phyloP scores from a whole-genome alignment of 2,113 vertebrate genomes.

The Paramisgurnus dabryanus region DNA sequence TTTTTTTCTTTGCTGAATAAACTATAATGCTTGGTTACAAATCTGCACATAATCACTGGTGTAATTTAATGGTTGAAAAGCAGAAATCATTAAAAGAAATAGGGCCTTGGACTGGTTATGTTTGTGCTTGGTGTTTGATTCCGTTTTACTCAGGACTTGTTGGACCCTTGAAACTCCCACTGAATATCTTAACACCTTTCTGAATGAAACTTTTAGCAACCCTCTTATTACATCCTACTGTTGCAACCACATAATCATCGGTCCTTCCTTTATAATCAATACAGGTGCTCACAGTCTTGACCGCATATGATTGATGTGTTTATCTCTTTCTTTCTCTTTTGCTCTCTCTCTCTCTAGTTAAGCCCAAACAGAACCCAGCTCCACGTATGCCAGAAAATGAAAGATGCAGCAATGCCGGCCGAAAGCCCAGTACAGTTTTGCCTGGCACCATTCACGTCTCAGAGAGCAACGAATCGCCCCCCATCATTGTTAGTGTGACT shows the following conservation, averaged over 20 bases:
- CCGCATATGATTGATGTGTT: neutral
- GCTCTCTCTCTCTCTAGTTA: slow-evolving; percentile 2
- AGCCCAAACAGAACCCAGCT: slow-evolving; percentile 27
- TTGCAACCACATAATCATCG: neutral
- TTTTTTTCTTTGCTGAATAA: neutral
- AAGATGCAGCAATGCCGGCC: slow-evolving; percentile 23
- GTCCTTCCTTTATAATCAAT: neutral
- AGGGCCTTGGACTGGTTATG: neutral
- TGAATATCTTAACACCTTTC: slow-evolving; percentile 19
- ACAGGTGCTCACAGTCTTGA: neutral
- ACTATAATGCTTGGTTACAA: slow-evolving; percentile 12
- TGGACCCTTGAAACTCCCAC: neutral
- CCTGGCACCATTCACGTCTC: too few relatives aligned
- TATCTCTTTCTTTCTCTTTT: neutral
- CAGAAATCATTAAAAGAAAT: neutral
- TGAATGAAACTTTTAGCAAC: slow-evolving; percentile 1
- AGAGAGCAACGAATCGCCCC: slow-evolving; percentile 52
- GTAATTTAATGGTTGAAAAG: too few relatives aligned
- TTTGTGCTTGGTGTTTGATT: slow-evolving; percentile 15
- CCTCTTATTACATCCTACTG: neutral
- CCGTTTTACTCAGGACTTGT: neutral
- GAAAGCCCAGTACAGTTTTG: slow-evolving; percentile 55
- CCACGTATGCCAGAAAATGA: slow-evolving; percentile 40
- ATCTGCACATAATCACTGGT: neutral
- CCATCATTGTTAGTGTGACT: slow-evolving; percentile 55